Evolutionary conservation across 2,888 invertebrate species (phyloP).

Genomic region (Athrips mouffetella): DNA sequence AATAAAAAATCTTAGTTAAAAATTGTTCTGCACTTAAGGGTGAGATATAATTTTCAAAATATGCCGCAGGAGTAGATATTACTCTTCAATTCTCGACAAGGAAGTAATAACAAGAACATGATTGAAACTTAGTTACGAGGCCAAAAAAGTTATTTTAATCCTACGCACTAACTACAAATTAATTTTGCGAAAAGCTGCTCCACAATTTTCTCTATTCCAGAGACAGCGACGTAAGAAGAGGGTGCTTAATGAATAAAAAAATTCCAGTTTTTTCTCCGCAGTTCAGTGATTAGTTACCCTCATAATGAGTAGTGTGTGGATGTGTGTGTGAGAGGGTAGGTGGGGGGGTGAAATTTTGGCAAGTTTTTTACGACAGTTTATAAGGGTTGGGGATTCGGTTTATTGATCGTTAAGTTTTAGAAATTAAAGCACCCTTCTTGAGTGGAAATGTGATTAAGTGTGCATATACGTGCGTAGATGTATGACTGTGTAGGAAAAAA

Average conservation of each 20-base stretch:
- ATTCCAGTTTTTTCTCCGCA: constrained; percentile 68
- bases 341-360: constrained; percentile 33
- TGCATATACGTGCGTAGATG: background rate
- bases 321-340: constrained; percentile 46
- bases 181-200: constrained; percentile 29
- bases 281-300: constrained; percentile 78
- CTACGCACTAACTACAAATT: background rate
- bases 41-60: too few species aligned
- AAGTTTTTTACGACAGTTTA: constrained; percentile 65
- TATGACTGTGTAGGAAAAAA: constrained; percentile 1
- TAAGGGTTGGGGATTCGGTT: constrained; percentile 59
- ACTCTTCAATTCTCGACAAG: too few species aligned
- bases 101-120: too few species aligned
- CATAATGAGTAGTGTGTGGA: constrained; percentile 68
- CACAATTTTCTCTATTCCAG: constrained; percentile 36
- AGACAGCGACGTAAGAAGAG: constrained; percentile 67
- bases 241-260: constrained; percentile 79
- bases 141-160: too few species aligned
- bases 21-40: too few species aligned
- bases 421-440: constrained; percentile 10
- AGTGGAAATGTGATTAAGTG: constrained; percentile 10
- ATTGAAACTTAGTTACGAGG: too few species aligned
- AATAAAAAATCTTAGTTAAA: too few species aligned
- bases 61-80: too few species aligned
- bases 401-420: constrained; percentile 37